Evolutionary conservation across 2,113 vertebrate genomes (phyloP).

Genomic region (Dascyllus trimaculatus): DNA sequence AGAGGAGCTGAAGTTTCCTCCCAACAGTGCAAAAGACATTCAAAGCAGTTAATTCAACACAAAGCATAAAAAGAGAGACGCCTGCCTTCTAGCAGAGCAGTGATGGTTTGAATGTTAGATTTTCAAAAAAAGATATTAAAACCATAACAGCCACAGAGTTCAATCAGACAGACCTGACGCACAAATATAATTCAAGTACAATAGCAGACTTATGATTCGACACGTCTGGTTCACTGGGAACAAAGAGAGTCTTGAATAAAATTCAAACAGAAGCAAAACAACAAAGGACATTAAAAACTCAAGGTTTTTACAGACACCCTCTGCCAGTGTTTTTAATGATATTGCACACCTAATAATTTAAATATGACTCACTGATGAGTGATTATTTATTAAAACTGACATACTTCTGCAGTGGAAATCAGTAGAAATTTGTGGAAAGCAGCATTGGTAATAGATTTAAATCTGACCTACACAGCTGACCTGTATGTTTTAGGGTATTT

Average conservation of each 20-base stretch:
- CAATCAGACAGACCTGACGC: conserved; percentile 38
- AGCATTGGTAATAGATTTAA: conserved; percentile 26
- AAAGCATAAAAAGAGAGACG: conserved; percentile 40
- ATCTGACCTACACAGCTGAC: conserved; percentile 24
- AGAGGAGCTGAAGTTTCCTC: conserved; percentile 24
- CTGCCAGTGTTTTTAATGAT: conserved; percentile 51
- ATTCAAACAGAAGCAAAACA: conserved; percentile 39
- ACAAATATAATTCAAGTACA: conserved; percentile 63
- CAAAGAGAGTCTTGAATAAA: conserved; percentile 40
- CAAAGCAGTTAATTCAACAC: conserved; percentile 51
- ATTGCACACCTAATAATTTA: conserved; percentile 65
- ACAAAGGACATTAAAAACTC: conserved; percentile 44
- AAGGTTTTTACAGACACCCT: conserved; percentile 15
- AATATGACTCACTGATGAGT: conserved; percentile 10
- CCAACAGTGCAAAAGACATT: conserved; percentile 71
- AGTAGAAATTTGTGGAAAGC: conserved; percentile 39
- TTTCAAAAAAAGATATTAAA: conserved; percentile 49
- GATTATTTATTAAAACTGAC: neutral
- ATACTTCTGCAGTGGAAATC: conserved; percentile 17
- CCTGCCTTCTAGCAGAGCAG: conserved; percentile 42
- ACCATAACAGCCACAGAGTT: conserved; percentile 30
- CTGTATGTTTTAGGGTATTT: neutral
- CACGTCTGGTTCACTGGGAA: conserved; percentile 37
- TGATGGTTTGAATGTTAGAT: conserved; percentile 23
- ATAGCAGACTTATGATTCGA: conserved; percentile 43